Conservation (phyloP, 2,113 vertebrate genomes). For the Hippoglossus stenolepis region DNA sequence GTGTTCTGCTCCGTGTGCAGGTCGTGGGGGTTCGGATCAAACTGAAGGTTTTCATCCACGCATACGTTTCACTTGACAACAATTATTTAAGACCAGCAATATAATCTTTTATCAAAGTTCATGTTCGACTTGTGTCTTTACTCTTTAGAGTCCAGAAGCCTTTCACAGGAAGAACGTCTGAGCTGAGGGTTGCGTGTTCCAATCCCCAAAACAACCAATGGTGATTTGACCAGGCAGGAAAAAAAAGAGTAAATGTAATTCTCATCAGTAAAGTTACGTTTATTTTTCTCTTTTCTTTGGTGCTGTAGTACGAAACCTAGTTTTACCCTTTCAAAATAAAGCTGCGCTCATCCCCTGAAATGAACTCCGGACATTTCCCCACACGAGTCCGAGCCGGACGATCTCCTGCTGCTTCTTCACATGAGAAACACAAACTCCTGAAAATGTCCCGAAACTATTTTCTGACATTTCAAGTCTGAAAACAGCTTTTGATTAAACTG, state of each 20-base stretch:
- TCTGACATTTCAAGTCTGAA: no score
- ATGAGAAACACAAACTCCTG: no score
- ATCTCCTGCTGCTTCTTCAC: no score
- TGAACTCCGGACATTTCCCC: no score
- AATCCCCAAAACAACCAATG: neutral
- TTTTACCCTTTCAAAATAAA: no score
- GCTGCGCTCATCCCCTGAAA: no score
- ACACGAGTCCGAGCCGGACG: no score
- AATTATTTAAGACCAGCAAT: constrained; percentile 81
- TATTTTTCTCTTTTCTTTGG: neutral
- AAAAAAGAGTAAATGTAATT: neutral
- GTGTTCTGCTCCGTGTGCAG: constrained; percentile 59
- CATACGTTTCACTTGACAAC: constrained; percentile 64
- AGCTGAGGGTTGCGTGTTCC: neutral
- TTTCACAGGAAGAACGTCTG: neutral
- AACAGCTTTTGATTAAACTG: no score
- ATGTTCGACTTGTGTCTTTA: constrained; percentile 37
- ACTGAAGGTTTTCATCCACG: constrained; percentile 59
- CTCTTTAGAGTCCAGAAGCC: neutral
- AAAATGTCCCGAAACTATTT: no score
- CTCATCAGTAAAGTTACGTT: neutral
- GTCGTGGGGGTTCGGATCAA: constrained; percentile 62
- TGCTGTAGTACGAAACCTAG: neutral
- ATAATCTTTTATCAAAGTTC: constrained; percentile 73
- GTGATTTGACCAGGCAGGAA: neutral